Evolutionary conservation across 2,797 vertebrate genomes (phyloP), one percentile per base, ranked within the genome.

Genomic region (Enteromius treurensis): DNA sequence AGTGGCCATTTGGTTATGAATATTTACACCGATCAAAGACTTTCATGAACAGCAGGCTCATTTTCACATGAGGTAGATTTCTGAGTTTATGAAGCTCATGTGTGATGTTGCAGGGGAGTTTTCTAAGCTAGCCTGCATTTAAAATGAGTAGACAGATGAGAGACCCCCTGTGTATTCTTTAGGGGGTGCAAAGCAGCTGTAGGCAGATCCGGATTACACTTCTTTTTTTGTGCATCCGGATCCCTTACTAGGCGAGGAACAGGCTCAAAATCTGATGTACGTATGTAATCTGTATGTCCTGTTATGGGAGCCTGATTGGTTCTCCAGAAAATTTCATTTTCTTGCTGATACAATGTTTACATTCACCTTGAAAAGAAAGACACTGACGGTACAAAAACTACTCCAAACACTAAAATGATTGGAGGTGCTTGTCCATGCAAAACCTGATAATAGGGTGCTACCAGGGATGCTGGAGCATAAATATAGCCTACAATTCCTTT

Each of bases 51-150:
- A 78, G 49, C 65, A 32, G 65, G 69, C 81, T 73, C n/a, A n/a
- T 79, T 73, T 40, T 55, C 29, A 67, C 32, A 10, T 79, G 60
- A 47, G 58, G 40, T 45, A 21, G 42, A 49, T 40, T 76, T 40
- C 32, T 40, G 64, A 37, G 34, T 68, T 68, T 40, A 10, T 13
- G 65, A n/a, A 68, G 65, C 34, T 40, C 69, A 21, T 40, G 42
- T 37, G 32, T 80, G 70, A 79, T 32, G 62, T 32, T 64, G 62
- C 29, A 64, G 60, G 62, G 1, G 74, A 76, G 75, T 75, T 75
- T 76, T 19, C 9, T 45, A 75, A 77, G 53, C 65, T 84, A 17
- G 67, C 47, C n/a, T 83, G 74, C 67, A 81, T 87, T 34, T 73
- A 29, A 62, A 79, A 75, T 64, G 58, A 70, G 79, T 13, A 17